Evolutionary conservation across 2,797 vertebrate species (phyloP).

Genomic region (Zalophus californianus): DNA sequence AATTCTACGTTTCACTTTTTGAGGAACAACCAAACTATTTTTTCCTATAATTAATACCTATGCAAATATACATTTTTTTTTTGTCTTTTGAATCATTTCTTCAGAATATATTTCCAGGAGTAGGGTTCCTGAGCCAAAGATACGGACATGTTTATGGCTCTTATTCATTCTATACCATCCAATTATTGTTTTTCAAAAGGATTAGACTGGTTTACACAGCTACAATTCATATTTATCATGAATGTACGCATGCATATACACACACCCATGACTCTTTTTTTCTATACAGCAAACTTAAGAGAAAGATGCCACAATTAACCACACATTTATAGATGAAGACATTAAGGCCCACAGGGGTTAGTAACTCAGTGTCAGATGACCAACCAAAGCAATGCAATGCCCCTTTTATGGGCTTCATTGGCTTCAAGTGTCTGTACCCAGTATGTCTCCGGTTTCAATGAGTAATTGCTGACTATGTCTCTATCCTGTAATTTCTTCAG

Average conservation of each 20-base stretch:
- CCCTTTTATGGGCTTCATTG: slow-evolving; percentile 43
- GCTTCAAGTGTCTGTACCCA: slow-evolving; percentile 3
- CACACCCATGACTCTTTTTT: not conserved
- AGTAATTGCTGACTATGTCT: slow-evolving; percentile 62
- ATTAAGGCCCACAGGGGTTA: not conserved
- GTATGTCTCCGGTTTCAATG: slow-evolving; percentile 36
- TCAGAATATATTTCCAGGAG: slow-evolving; percentile 7
- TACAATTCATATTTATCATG: too few species aligned
- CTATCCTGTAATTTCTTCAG: slow-evolving; percentile 25
- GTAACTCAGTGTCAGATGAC: slow-evolving; percentile 44
- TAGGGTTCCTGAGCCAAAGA: not conserved
- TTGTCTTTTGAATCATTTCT: slow-evolving; percentile 10
- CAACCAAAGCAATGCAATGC: not conserved
- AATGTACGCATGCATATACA: rapidly evolving
- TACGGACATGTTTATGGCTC: not conserved
- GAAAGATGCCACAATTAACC: not conserved
- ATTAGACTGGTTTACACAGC: not conserved
- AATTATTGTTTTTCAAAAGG: slow-evolving; percentile 30
- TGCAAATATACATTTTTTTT: not conserved
- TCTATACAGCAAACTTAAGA: not conserved
- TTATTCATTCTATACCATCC: not conserved
- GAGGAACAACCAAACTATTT: slow-evolving; percentile 22
- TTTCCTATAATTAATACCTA: not conserved
- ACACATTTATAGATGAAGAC: slow-evolving; percentile 25
- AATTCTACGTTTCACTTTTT: not conserved